These are phyloP conservation scores for Mayetiola destructor DNA, from an alignment of 2,888 invertebrate species.

Conservation along the genomic window DNA sequence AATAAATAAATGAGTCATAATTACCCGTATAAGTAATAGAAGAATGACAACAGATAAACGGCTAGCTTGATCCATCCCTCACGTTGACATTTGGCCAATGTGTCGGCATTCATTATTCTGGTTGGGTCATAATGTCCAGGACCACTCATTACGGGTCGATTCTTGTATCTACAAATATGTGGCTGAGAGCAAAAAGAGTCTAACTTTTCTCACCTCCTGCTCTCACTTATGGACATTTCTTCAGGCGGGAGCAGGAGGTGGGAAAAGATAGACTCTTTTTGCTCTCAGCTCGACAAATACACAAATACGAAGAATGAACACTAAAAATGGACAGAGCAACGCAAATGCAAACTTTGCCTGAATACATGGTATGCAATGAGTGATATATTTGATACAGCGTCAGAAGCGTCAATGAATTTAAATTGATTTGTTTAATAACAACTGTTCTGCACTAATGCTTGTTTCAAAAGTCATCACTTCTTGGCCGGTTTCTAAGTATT, in stretches of 20 bases:
- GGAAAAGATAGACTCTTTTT: too few relatives aligned
- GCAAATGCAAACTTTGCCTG: constrained; percentile 44
- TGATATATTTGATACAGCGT: constrained; percentile 64
- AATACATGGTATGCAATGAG: constrained; percentile 91
- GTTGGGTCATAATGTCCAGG: constrained; percentile 97
- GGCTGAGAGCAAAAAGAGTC: too few relatives aligned
- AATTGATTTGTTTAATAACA: constrained; percentile 1
- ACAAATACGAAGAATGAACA: too few relatives aligned
- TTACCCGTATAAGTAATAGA: constrained; percentile 97
- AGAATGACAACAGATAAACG: constrained; percentile 95
- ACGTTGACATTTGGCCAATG: constrained; percentile 75
- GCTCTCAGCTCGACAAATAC: too few relatives aligned
- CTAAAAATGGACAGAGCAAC: not conserved
- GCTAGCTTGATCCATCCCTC: constrained; percentile 99
- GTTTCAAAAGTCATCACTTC: not conserved
- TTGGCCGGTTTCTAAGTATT: not conserved
- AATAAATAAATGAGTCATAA: not conserved
- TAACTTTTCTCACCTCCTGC: too few relatives aligned
- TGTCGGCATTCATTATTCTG: constrained; percentile 84
- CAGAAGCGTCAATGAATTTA: constrained; percentile 5
- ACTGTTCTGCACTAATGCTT: not conserved
- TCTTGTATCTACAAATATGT: constrained; percentile 63
- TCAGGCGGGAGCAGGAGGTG: too few relatives aligned
- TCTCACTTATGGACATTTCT: too few relatives aligned
- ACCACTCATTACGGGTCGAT: constrained; percentile 88